Conservation (phyloP, 2,888 invertebrate genomes). For the Fissipunctia ypsillon region DNA sequence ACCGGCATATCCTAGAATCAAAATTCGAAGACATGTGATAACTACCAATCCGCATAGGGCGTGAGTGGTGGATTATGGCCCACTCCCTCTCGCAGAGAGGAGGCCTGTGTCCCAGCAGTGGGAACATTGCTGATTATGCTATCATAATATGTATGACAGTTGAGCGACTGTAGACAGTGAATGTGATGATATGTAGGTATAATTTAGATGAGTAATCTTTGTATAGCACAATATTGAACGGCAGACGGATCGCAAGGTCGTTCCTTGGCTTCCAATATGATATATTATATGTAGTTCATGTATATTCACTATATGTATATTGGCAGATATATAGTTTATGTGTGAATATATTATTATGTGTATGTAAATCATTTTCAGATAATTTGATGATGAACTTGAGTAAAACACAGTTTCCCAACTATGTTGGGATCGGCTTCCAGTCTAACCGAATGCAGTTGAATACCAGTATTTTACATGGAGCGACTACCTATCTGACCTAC, state of each 20-base stretch:
- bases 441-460: no score
- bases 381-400: not conserved
- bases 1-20: not conserved
- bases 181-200: not conserved
- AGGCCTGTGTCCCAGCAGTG: not conserved
- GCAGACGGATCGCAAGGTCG: conserved; percentile 44
- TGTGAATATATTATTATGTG: no score
- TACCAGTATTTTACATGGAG: no score
- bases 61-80: not conserved
- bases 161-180: not conserved
- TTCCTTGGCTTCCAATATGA: conserved; percentile 31
- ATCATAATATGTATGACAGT: not conserved
- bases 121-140: not conserved
- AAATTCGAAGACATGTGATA: not conserved
- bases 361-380: not conserved
- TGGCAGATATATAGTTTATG: conserved; percentile 9
- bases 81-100: not conserved
- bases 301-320: conserved; percentile 25
- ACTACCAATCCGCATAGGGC: rapidly evolving
- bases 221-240: conserved; percentile 20
- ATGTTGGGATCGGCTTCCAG: no score
- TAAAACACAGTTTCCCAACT: not conserved
- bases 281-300: conserved; percentile 8
- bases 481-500: no score
- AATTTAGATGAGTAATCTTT: conserved; percentile 42